Conservation (phyloP, 2,888 invertebrate species). For the Lasioglossum figueresi region DNA sequence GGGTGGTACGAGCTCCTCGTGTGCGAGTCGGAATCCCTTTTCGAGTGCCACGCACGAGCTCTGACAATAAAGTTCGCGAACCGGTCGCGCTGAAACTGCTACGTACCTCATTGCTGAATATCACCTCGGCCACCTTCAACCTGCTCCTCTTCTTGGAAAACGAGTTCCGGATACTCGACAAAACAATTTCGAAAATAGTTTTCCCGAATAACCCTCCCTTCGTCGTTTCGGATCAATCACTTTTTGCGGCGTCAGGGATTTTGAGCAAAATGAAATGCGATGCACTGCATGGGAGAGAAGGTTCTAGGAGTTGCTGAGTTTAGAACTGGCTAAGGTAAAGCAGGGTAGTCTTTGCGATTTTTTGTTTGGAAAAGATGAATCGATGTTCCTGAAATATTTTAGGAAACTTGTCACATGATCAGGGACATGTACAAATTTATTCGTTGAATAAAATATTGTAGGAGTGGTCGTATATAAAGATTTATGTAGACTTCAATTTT, state of each 20-base stretch:
- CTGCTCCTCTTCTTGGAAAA: neutral
- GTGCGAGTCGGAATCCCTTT: conserved; percentile 10
- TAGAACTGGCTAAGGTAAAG: neutral
- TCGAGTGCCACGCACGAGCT: neutral
- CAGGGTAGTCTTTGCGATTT: neutral
- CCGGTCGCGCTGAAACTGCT: conserved; percentile 8
- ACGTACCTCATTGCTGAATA: neutral
- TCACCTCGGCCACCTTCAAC: neutral
- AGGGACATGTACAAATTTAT: neutral
- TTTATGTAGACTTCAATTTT: neutral
- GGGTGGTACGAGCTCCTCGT: conserved; percentile 18
- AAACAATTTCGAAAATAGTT: neutral
- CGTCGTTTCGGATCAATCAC: neutral
- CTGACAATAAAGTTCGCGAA: neutral
- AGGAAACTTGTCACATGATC: rapidly evolving
- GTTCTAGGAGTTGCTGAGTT: neutral
- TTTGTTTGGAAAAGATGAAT: neutral
- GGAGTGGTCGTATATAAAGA: neutral
- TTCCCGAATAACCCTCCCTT: neutral
- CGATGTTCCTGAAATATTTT: neutral
- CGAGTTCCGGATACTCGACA: neutral
- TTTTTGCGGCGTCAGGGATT: neutral
- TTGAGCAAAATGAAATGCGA: neutral
- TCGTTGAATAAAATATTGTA: neutral
- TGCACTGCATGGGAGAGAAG: neutral